Base-by-base conservation (phyloP, 2,888 invertebrate genomes). In the Unio pictorum region DNA sequence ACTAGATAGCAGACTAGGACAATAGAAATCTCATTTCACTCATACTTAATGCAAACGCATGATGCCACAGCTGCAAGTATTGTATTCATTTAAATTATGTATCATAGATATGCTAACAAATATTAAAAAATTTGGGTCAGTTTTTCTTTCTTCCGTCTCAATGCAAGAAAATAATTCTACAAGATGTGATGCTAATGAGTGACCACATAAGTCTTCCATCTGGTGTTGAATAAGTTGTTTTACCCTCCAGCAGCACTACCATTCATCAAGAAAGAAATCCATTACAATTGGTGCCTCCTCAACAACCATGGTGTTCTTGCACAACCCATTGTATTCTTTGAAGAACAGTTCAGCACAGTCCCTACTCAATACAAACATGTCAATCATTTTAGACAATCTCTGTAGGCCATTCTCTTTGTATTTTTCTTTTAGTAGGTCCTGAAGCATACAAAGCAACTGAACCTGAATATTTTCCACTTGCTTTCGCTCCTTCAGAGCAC, bases 201-300 rank as follows among this genome's bases (percentile, higher is more conserved):
- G 15, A 8, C 8, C 34, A 34, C 7, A 34, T 34, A 7, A 34
- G 15, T 45, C 45, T 45, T 15, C 45, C 15, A 11, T 45, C 45
- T 45, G 15, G 45, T 15, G 15, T 15, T 45, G 15, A 45, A 15
- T 15, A 3, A 45, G 11, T 45, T 45, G 11, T 15, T 45, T 15
- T 15, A 45, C 15, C 45, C 11, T 45, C 15, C 45, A 15, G 45
- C 11, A 45, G 45, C 8, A 45, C 45, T 45, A 73, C n/a, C 66
- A 72, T 30, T 77, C 74, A 55, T 77, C 77, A 34, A 73, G n/a
- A 23, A 75, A n/a, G 26, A 77, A 75, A 15, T 77, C 74, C 23
- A 61, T 66, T 59, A 77, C 20, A 15, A 66, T 61, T 20, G 77
- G 77, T 3, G 71, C 67, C 61, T 74, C 73, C 57, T 73, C 69